Base-by-base conservation (phyloP, 2,113 vertebrate genomes). In the Apodemus sylvaticus region DNA sequence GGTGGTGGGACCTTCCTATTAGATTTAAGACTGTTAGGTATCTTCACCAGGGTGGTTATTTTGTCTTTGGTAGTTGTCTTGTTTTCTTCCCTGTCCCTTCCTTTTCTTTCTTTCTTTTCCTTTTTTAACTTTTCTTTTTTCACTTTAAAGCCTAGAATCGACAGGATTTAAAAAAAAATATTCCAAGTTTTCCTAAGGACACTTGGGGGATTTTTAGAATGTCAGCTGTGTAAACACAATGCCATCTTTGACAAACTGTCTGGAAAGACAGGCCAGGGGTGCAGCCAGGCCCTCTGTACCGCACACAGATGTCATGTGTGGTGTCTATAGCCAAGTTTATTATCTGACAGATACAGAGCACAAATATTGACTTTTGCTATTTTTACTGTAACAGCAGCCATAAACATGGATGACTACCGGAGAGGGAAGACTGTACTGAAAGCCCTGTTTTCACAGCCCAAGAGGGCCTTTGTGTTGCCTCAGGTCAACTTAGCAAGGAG, bases 151-250 rank as follows among this genome's bases (percentile, higher is more conserved):
- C 64, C 93, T 92, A 97, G 92, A 94, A 96, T 96, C 94, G 97
- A 96, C 94, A 97, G 88, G 93, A 97, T 97, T 86, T 19, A 8
- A n/a, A 71, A 97, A 70, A 70, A 98, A 98, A 96, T 94, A 87
- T 60, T 58, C 92, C 94, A 94, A 94, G 90, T 79, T 92, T 97
- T 90, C 88, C 97, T 42, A 36, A 97, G 92, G 96, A 94, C 88
- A 66, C 62, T 66, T 5, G 14, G 83, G 92, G 96, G 96, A 95
- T 93, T 97, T 83, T 94, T 85, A 70, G 94, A 94, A 79, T 77
- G 93, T 97, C 97, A 98, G 97, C 97, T 98, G 97, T 97, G 95
- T 94, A 98, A 97, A 98, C 93, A 98, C 76, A 90, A 97, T 51
- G 24, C 93, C 97, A 96, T 87, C 87, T 93, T 97, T 95, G 94